phyloP scores from a whole-genome alignment of 2,113 vertebrate species.

The Petaurus breviceps region DNA sequence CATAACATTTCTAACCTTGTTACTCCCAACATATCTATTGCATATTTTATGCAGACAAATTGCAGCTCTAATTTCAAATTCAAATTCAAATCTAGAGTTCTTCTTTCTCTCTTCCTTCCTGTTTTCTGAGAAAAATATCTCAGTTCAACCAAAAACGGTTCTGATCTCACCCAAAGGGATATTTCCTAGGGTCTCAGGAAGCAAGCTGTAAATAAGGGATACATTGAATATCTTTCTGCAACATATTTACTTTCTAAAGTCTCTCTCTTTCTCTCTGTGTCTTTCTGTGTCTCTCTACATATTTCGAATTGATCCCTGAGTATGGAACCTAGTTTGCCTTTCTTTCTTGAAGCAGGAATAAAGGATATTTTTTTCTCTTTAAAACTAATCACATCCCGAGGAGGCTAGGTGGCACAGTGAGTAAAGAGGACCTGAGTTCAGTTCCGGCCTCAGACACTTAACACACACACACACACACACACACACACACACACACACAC shows the following conservation, averaged over 20 bases:
- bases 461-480: too few relatives aligned
- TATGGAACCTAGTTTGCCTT: background rate
- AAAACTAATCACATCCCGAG: too few relatives aligned
- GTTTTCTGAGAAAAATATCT: background rate
- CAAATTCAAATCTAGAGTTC: background rate
- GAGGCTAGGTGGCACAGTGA: too few relatives aligned
- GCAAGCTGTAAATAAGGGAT: background rate
- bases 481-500: too few relatives aligned
- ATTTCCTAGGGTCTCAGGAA: background rate
- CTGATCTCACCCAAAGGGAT: background rate
- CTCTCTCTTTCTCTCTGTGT: background rate
- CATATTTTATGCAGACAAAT: background rate
- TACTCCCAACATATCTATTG: background rate
- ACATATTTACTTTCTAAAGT: background rate
- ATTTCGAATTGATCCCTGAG: background rate
- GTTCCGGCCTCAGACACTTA: too few relatives aligned
- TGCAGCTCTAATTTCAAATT: background rate
- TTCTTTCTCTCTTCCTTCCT: background rate
- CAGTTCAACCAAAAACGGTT: background rate
- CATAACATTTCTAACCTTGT: background rate
- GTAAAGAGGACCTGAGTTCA: too few relatives aligned
- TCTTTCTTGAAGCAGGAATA: background rate
- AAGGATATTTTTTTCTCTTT: background rate
- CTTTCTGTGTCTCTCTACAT: background rate
- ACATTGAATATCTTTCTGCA: background rate